These are phyloP conservation scores for Atethmia centrago DNA, from an alignment of 2,888 invertebrate species.

Conservation along the genomic window DNA sequence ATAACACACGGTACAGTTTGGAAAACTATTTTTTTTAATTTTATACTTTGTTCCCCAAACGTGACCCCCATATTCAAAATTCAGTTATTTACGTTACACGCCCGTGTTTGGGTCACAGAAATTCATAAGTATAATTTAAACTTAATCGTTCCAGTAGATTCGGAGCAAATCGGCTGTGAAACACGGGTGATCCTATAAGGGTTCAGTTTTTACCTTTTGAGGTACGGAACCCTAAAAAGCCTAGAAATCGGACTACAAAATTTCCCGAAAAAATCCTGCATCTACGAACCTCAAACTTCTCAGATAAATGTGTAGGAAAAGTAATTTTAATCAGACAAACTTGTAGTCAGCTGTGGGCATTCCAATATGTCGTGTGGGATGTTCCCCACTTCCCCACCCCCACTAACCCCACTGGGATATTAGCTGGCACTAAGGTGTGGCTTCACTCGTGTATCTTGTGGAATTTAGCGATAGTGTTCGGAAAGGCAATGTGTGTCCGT, in stretches of 20 bases:
- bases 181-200: too few relatives aligned
- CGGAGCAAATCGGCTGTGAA: too few relatives aligned
- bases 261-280: neutral
- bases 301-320: conserved; percentile 50
- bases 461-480: conserved; percentile 39
- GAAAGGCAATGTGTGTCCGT: conserved; percentile 27
- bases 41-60: too few relatives aligned
- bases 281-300: conserved; percentile 9
- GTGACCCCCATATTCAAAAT: too few relatives aligned
- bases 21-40: too few relatives aligned
- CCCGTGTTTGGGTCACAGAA: too few relatives aligned
- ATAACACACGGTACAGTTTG: too few relatives aligned
- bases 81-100: too few relatives aligned
- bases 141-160: too few relatives aligned
- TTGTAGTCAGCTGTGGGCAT: conserved; percentile 54
- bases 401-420: conserved; percentile 50
- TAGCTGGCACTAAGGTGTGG: conserved; percentile 57
- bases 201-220: too few relatives aligned
- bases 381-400: conserved; percentile 10
- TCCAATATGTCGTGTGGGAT: conserved; percentile 59
- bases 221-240: neutral
- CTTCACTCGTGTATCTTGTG: conserved; percentile 37
- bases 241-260: neutral
- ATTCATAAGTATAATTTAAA: too few relatives aligned
- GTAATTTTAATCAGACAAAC: conserved; percentile 64